Evolutionary conservation across 2,797 vertebrate species (phyloP), one percentile per base, ranked within the genome.

Genomic region (Amblyopsis hoosieri): DNA sequence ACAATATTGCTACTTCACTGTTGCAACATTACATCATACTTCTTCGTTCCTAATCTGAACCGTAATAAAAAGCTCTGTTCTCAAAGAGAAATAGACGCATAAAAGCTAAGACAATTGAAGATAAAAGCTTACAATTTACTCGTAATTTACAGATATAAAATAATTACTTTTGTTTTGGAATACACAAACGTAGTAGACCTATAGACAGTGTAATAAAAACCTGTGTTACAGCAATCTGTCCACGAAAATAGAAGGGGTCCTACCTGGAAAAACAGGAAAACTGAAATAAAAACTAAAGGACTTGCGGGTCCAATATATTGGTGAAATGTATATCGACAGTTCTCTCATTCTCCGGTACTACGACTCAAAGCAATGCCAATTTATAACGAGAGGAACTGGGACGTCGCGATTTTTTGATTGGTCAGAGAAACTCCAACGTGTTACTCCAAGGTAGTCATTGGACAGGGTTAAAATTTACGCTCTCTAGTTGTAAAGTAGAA

Each of bases 281-380:
- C 77, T 2, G 66, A 84, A 90, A 87, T 75, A 86, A 78, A 82
- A 85, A 74, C 84, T 85, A 76, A 69, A 83, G 83, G 87, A 91
- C 91, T 53, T 83, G 57, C 67, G 54, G 75, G 80, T 92, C 92
- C 92, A 78, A 48, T 82, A 65, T 74, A 29, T 71, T 33, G 56
- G 66, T 12, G 51, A 29, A 9, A 51, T 60, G 12, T 67, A 4
- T 0, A 1, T 66, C 33, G 11, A 57, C 66, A 52, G 74, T 51
- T 84, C 71, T 90, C 85, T 90, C 91, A 93, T 94, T 72, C 88
- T 93, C 87, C 78, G 72, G 73, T 85, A 37, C 68, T 3, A 7
- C 42, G 0, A 0, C 2, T 2, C 0, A 0, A 2, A 17, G 19
- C 19, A 19, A 51, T 3, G 56, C 23, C 5, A 3, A 74, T 90